phyloP scores from a whole-genome alignment of 2,888 invertebrate genomes.

The Tetragnatha montana region DNA sequence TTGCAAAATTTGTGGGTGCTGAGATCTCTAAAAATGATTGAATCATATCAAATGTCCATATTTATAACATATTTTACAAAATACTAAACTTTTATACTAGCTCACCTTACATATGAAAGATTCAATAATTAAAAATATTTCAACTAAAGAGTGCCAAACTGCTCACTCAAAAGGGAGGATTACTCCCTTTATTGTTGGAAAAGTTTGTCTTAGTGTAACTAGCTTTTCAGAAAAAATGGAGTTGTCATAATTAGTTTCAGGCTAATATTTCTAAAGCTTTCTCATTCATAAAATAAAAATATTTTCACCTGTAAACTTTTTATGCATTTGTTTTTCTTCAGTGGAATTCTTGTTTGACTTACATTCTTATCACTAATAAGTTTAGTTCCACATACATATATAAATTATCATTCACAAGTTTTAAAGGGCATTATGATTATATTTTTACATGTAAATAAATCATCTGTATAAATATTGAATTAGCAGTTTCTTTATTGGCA shows the following conservation, averaged over 20 bases:
- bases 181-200: background rate
- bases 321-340: background rate
- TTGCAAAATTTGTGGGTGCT: background rate
- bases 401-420: background rate
- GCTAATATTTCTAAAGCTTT: background rate
- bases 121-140: background rate
- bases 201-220: background rate
- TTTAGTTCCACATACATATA: background rate
- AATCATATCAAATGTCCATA: background rate
- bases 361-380: background rate
- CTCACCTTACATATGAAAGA: background rate
- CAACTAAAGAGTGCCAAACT: background rate
- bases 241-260: background rate
- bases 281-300: background rate
- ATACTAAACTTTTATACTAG: background rate
- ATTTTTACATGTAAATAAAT: conserved; percentile 44
- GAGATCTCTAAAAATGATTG: background rate
- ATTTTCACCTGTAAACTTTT: background rate
- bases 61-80: conserved; percentile 1
- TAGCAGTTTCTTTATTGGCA: conserved; percentile 32
- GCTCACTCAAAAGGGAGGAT: background rate
- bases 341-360: background rate
- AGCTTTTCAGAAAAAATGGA: background rate
- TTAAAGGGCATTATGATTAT: conserved; percentile 51
- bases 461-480: conserved; percentile 30